A percentile compares a stretch with the other conserved stretches of the same genome.
Conservation (phyloP, 2,113 vertebrate genomes). For the Anarhynchus alexandrinus region DNA sequence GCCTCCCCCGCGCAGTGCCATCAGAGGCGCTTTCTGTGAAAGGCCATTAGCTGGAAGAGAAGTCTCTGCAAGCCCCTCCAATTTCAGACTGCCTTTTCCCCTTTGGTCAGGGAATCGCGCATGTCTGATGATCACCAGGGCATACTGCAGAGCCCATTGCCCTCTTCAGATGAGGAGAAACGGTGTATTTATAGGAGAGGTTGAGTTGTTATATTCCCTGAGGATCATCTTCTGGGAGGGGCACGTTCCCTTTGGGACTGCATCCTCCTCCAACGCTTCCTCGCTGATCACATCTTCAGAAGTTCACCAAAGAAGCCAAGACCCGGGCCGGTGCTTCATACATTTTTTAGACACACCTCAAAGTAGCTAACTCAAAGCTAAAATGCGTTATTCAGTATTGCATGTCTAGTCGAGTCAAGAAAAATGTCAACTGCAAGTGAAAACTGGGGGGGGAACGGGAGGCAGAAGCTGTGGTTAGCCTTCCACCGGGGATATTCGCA, state of each 20-base stretch:
- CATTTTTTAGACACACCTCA: slow-evolving; percentile 28
- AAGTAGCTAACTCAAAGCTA: slow-evolving; percentile 12
- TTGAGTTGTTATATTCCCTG: background rate
- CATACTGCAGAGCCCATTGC: background rate
- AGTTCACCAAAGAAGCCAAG: slow-evolving; percentile 1
- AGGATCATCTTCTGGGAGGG: background rate
- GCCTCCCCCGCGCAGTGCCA: background rate
- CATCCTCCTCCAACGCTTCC: background rate
- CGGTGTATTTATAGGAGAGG: background rate
- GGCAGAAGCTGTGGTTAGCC: background rate
- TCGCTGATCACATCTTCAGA: background rate
- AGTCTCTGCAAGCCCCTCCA: background rate
- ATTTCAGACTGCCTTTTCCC: background rate
- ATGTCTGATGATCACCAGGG: background rate
- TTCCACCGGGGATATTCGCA: background rate
- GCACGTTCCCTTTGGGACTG: background rate
- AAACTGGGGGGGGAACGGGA: background rate
- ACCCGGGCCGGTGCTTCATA: background rate
- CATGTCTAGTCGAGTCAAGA: background rate
- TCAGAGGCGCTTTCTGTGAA: background rate
- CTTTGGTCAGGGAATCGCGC: background rate
- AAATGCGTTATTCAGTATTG: background rate
- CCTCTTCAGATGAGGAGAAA: background rate
- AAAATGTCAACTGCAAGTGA: slow-evolving; percentile 8
- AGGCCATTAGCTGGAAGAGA: background rate